Conservation (phyloP, 2,888 invertebrate species). For the Aphodius granarius region DNA sequence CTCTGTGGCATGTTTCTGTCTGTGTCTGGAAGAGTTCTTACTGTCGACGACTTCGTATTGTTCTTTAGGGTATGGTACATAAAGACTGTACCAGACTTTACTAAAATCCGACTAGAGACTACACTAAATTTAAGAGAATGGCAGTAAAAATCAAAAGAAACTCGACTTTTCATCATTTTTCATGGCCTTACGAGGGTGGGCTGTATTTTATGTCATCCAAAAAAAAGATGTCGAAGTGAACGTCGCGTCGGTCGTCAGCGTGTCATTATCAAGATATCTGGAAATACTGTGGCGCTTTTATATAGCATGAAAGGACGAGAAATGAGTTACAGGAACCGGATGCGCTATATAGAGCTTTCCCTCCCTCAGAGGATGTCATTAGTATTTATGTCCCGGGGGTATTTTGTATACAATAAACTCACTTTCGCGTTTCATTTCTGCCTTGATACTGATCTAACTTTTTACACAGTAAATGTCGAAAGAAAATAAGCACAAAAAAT, state of each 20-base stretch:
- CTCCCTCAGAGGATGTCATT: constrained; percentile 47
- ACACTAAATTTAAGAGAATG: too few species aligned
- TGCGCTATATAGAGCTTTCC: constrained; percentile 44
- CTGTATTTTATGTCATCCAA: not conserved
- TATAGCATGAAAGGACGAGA: constrained; percentile 43
- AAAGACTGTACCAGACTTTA: too few species aligned
- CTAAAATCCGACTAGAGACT: too few species aligned
- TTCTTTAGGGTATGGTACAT: too few species aligned
- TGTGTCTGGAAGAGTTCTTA: not conserved
- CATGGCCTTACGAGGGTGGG: not conserved
- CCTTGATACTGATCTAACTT: not conserved
- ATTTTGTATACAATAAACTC: constrained; percentile 24
- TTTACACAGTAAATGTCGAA: not conserved
- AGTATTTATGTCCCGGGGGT: constrained; percentile 37
- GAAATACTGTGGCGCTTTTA: constrained; percentile 24
- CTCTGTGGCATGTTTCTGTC: not conserved
- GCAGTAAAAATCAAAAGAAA: too few species aligned
- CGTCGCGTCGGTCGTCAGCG: not conserved
- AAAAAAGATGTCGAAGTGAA: not conserved
- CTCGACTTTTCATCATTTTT: not conserved
- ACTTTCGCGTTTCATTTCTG: not conserved
- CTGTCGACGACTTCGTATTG: too few species aligned
- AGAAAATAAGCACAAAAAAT: too few species aligned
- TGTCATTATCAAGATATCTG: constrained; percentile 27
- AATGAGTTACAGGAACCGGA: constrained; percentile 44